Conservation (phyloP, 2,888 invertebrate species). For the Eurois occulta region DNA sequence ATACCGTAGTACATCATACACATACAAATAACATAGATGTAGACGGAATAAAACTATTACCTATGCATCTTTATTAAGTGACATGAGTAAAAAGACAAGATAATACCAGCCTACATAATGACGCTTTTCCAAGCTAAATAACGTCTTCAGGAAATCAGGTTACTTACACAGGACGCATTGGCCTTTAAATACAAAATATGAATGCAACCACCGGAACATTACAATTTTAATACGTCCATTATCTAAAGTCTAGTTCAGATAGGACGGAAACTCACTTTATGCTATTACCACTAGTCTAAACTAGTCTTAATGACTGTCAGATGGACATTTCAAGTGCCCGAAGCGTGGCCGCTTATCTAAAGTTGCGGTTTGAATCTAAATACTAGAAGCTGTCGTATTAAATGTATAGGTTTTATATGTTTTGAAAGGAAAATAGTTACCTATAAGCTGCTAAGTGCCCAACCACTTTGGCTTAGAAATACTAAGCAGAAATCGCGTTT, state of each 20-base stretch:
- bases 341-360: slow-evolving; percentile 77
- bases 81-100: not conserved
- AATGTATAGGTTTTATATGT: slow-evolving; percentile 30
- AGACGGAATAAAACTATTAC: not conserved
- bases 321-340: slow-evolving; percentile 76
- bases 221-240: slow-evolving; percentile 56
- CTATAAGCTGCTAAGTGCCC: not conserved
- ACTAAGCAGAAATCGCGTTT: not conserved
- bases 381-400: slow-evolving; percentile 43
- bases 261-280: slow-evolving; percentile 73
- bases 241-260: slow-evolving; percentile 55
- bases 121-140: not conserved
- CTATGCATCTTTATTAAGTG: not conserved
- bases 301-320: slow-evolving; percentile 75
- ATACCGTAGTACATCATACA: slow-evolving; percentile 23
- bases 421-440: slow-evolving; percentile 25
- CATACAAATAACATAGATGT: slow-evolving; percentile 6
- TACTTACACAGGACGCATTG: slow-evolving; percentile 24
- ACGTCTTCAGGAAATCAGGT: slow-evolving; percentile 4
- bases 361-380: slow-evolving; percentile 67
- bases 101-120: too few species aligned
- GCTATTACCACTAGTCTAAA: slow-evolving; percentile 79
- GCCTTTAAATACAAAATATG: slow-evolving; percentile 41
- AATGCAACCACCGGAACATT: slow-evolving; percentile 28
- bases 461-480: not conserved